These are phyloP conservation scores for Mandrillus leucophaeus DNA, from an alignment of 2,113 vertebrate species.

Conservation along the genomic window DNA sequence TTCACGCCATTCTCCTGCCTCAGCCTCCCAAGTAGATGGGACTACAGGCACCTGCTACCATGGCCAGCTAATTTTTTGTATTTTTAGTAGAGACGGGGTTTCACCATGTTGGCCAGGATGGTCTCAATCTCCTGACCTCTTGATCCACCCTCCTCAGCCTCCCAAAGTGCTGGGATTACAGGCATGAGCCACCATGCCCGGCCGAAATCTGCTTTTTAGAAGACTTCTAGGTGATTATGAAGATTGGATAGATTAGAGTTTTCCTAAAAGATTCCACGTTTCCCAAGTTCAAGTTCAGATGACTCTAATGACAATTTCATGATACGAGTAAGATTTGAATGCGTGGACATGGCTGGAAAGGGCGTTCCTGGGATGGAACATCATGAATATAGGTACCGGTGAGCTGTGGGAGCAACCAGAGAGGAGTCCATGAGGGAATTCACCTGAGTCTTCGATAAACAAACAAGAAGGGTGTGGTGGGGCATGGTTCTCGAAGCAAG, in stretches of 20 bases:
- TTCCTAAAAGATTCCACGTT: not conserved
- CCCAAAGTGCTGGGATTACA: too few relatives aligned
- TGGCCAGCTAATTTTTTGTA: too few relatives aligned
- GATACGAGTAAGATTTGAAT: not conserved
- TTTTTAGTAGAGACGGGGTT: too few relatives aligned
- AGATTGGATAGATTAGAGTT: not conserved
- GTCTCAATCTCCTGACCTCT: too few relatives aligned
- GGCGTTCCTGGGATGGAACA: not conserved
- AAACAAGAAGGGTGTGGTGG: not conserved
- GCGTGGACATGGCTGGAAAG: not conserved
- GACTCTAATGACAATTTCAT: too few relatives aligned
- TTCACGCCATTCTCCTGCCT: too few relatives aligned
- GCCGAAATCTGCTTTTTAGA: not conserved
- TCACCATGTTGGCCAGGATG: too few relatives aligned
- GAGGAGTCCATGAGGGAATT: fast-evolving
- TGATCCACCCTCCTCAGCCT: too few relatives aligned
- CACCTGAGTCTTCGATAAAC: fast-evolving
- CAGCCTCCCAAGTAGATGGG: too few relatives aligned
- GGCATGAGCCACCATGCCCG: too few relatives aligned
- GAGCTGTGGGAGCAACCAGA: not conserved
- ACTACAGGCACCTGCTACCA: too few relatives aligned
- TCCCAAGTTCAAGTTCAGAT: not conserved
- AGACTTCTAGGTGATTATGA: not conserved
- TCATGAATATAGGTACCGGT: fast-evolving
- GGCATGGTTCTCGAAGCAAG: fast-evolving